Base-by-base conservation (phyloP, 2,888 invertebrate species). In the Conistra vaccinii region DNA sequence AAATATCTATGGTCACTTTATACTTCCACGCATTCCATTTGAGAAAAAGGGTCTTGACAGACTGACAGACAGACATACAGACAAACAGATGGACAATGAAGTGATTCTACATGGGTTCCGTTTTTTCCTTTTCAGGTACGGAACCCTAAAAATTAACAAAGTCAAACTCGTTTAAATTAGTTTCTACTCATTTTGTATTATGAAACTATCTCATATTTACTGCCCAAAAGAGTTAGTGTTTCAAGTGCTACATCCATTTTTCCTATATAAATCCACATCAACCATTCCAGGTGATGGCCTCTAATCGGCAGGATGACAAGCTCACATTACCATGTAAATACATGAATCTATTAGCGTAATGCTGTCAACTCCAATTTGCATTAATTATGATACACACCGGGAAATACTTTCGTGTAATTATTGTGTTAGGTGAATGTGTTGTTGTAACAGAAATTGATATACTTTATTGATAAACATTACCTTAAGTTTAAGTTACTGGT, bases 291-390 rank as follows among this genome's bases (percentile, higher is more conserved):
- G 35, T 48, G 48, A 55, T 55, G 23, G 10, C 48, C 53, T 69
- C 58, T 72, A 85, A 71, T 42, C 61, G 53, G 32, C 20, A 53
- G 60, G 60, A 32, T 73, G 72, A 78, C 72, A 69, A 45, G 65
- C 42, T 85, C 58, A 45, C 65, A 86, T 86, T 84, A 84, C 69
- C 60, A 80, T 76, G 76, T 80, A 74, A 86, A 86, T 84, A 80
- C 80, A 80, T 71, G 68, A 68, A 74, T 76, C 70, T 74, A 74
- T 86, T 76, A 84, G 12, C 45, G 69, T 70, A 70, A 80, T 65
- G 55, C n/a, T 73, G 76, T 80, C 80, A 76, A 23, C 60, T 57
- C 26, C 76, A 80, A 80, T 84, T 84, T 84, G 61, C 84, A 74
- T 86, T 74, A 72, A 69, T 83, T 79, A 65, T 81, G 67, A 66